Evolutionary conservation across 2,113 vertebrate species (phyloP).

Genomic region (Blennius ocellaris): DNA sequence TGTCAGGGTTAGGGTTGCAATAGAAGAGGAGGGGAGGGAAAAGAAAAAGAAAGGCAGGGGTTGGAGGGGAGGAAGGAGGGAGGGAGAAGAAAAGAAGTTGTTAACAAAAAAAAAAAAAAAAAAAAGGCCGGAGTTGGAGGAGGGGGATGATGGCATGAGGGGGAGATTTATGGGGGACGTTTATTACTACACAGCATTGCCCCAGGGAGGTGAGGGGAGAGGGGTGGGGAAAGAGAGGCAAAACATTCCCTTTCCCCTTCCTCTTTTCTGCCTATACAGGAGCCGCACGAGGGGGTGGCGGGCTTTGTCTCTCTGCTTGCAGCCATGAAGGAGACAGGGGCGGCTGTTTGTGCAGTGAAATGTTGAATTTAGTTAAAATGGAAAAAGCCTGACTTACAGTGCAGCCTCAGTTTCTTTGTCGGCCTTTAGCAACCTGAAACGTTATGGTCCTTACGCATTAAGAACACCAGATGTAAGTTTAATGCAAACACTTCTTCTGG

Average conservation of each 20-base stretch:
- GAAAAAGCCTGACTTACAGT: neutral
- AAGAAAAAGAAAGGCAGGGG: slow-evolving; percentile 22
- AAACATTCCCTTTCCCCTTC: slow-evolving; percentile 76
- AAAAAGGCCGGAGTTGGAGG: slow-evolving; percentile 55
- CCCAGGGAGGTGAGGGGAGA: slow-evolving; percentile 69
- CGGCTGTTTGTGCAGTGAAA: slow-evolving; percentile 40
- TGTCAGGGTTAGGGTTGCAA: slow-evolving; percentile 74
- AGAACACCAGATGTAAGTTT: slow-evolving; percentile 4
- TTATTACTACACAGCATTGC: slow-evolving; percentile 81
- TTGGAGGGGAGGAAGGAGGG: neutral
- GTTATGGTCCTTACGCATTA: neutral
- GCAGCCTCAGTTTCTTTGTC: neutral
- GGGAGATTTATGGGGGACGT: slow-evolving; percentile 79
- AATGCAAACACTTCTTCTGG: slow-evolving; percentile 22
- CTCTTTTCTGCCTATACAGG: slow-evolving; percentile 64
- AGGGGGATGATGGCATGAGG: slow-evolving; percentile 68
- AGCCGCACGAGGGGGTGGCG: slow-evolving; percentile 60
- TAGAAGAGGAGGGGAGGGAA: slow-evolving; percentile 24
- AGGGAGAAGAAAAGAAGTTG: slow-evolving; percentile 54
- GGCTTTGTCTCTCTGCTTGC: slow-evolving; percentile 52
- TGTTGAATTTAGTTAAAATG: slow-evolving; percentile 24
- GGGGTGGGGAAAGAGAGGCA: slow-evolving; percentile 53
- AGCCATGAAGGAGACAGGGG: slow-evolving; percentile 22
- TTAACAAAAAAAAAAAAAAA: slow-evolving; percentile 53
- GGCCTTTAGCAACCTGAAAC: neutral